Base-by-base conservation (phyloP, 2,797 vertebrate genomes). In the Notoglanidium macrostoma region DNA sequence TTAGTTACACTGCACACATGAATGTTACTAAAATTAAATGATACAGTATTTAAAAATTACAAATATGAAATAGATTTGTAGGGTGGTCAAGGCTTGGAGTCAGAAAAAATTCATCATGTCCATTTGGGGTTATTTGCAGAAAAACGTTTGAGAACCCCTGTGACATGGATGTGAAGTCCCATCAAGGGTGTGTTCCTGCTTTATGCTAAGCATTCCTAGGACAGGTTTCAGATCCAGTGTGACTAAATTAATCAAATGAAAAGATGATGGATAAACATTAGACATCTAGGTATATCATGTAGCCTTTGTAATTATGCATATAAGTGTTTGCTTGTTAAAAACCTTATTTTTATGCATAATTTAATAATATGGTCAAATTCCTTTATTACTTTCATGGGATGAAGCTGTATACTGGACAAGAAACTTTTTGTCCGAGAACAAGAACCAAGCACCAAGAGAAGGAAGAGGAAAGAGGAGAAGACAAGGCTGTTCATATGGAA, bases 361-460 rank as follows among this genome's bases (percentile, higher is more conserved):
- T 49, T 7, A 49, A 67, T 12, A 51, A 73, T 5, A 26, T 21
- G 12, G n/a, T 55, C 49, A 9, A 15, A 32, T 32, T n/a, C 74
- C 74, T 51, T 77, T 51, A 76, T 76, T n/a, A 29, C 14, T 77
- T 21, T 1, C n/a, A 32, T 79, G 19, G 29, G 5, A 72, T 87
- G 49, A 55, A 89, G n/a, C 81, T 70, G 63, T 54, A 89, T 83
- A 89, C 83, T 49, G 85, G 55, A 44, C 90, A 90, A 92, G 89
- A 49, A 49, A 49, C 59, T 70, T 44, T 68, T 82, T 90, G 77
- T 68, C 87, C 92, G 91, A 94, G 93, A 94, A 94, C 76, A 81
- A 92, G 90, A 88, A 92, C 87, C 70, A 76, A 59, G 65, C 79
- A 82, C 90, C 87, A 89, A 92, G 85, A 84, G 90, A 92, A 83